Conservation (phyloP, 2,888 invertebrate species). For the Cylindroiulus punctatus region DNA sequence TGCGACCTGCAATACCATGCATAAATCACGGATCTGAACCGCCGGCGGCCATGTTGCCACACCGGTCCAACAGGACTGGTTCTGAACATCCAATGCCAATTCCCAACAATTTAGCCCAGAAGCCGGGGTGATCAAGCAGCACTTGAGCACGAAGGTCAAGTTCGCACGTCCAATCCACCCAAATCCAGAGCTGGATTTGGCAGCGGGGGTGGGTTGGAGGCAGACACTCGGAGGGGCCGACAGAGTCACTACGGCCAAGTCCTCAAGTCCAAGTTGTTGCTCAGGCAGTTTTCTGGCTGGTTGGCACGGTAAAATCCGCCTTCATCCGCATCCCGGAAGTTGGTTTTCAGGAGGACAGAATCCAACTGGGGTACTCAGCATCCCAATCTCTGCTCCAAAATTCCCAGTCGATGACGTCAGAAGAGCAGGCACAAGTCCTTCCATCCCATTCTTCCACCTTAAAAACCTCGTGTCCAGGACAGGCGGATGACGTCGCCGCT, state of each 20-base stretch:
- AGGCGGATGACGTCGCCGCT: neutral
- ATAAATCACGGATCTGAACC: neutral
- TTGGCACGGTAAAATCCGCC: too few relatives aligned
- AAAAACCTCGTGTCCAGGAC: neutral
- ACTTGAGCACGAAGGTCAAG: neutral
- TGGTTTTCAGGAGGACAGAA: neutral
- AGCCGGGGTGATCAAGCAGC: neutral
- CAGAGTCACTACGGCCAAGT: too few relatives aligned
- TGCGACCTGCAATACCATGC: neutral
- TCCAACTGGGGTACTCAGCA: neutral
- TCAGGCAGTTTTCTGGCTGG: too few relatives aligned
- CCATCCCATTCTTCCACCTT: too few relatives aligned
- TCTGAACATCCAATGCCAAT: neutral
- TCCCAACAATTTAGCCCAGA: neutral
- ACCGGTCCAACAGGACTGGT: neutral
- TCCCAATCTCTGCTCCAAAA: neutral
- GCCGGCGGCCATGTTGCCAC: neutral
- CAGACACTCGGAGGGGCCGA: too few relatives aligned
- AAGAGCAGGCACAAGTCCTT: neutral
- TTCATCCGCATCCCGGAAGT: too few relatives aligned
- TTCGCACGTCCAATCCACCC: neutral
- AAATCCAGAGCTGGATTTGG: neutral
- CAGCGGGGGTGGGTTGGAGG: neutral
- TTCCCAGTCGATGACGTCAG: neutral
- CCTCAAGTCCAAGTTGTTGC: too few relatives aligned